Conservation (phyloP, 2,113 vertebrate species). For the Tor tambroides region DNA sequence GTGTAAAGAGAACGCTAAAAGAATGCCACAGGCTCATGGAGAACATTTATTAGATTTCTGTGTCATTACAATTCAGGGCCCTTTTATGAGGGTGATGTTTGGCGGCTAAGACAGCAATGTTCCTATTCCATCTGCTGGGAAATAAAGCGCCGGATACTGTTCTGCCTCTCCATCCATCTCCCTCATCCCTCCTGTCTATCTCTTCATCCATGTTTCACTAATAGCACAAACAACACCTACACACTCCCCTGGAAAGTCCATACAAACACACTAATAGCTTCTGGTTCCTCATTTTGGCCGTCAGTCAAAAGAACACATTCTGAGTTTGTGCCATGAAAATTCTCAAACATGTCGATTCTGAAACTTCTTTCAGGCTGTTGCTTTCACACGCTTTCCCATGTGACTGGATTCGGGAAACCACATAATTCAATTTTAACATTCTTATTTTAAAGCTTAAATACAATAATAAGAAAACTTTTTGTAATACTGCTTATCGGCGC, state of each 20-base stretch:
- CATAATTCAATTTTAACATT: background rate
- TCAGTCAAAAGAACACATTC: background rate
- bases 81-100: conserved; percentile 21
- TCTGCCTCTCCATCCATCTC: conserved; percentile 5
- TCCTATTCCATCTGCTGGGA: conserved; percentile 31
- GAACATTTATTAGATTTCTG: conserved; percentile 30
- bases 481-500: background rate
- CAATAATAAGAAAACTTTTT: too few species aligned
- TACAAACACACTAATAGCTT: conserved; percentile 14
- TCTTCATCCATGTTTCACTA: background rate
- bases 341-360: background rate
- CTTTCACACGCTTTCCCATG: background rate
- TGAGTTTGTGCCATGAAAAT: conserved; percentile 6
- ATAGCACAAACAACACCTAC: conserved; percentile 29
- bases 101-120: background rate
- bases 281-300: conserved; percentile 16
- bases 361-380: background rate
- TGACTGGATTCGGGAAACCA: background rate
- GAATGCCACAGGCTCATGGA: conserved; percentile 1
- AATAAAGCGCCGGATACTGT: background rate
- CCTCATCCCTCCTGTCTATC: background rate
- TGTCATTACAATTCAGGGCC: conserved; percentile 21
- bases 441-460: background rate
- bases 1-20: background rate
- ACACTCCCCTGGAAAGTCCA: background rate